Conservation (phyloP, 2,888 invertebrate genomes). For the Epinotia demarniana region DNA sequence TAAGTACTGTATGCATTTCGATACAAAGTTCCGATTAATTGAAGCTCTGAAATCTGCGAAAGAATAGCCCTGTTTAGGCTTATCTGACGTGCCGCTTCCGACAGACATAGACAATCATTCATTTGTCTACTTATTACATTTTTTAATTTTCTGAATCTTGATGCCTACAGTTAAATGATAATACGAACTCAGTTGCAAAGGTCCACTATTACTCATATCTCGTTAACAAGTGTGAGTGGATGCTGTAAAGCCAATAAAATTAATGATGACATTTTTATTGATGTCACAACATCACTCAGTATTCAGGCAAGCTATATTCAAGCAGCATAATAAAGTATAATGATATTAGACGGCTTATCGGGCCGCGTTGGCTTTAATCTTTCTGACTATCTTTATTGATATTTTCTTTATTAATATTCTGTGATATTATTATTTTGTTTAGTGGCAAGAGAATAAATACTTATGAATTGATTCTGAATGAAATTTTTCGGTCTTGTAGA, state of each 20-base stretch:
- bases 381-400: slow-evolving; percentile 19
- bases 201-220: slow-evolving; percentile 37
- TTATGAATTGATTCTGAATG: background rate
- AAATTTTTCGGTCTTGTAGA: background rate
- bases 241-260: slow-evolving; percentile 42
- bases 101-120: too few relatives aligned
- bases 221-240: slow-evolving; percentile 38
- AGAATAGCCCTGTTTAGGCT: too few relatives aligned
- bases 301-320: slow-evolving; percentile 45
- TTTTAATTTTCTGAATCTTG: background rate
- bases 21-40: too few relatives aligned
- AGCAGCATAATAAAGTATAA: slow-evolving; percentile 51
- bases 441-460: background rate
- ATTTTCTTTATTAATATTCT: background rate
- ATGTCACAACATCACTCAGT: slow-evolving; percentile 53
- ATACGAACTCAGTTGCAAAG: slow-evolving; percentile 29
- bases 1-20: too few relatives aligned
- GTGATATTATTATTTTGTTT: background rate
- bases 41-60: too few relatives aligned
- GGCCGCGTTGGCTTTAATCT: slow-evolving; percentile 32
- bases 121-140: background rate
- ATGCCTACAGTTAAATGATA: slow-evolving; percentile 24
- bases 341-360: slow-evolving; percentile 46
- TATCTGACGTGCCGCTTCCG: too few relatives aligned
- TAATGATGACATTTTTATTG: slow-evolving; percentile 48